Evolutionary conservation across 2,797 vertebrate species (phyloP), one percentile per base, ranked within the genome.

Genomic region (Lagodon rhomboides): DNA sequence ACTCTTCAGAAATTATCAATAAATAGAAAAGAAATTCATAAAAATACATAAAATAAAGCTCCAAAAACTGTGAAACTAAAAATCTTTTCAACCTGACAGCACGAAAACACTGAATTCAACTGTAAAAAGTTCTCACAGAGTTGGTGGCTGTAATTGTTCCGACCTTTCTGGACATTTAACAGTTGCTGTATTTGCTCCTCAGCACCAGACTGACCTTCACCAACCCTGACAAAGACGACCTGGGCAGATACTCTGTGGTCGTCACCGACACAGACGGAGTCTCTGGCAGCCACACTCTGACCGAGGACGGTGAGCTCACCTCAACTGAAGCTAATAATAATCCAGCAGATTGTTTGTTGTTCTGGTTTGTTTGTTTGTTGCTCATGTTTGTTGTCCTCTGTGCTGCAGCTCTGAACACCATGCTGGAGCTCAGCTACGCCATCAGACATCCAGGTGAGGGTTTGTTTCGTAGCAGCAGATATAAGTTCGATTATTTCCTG

Each of bases 391-490:
- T 25, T 59, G 5, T 68, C 75, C 18, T 53, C 3, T 58, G 2
- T 15, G 62, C 74, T 53, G 27, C 88, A 99, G 98, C 98, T 60
- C 62, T 99, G 51, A 96, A 97, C 78, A 97, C 95, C 80, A 93
- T 98, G 96, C 92, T 97, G 93, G 92, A 96, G 49, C 91, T 98
- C 91, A 99, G 98, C 92, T 91, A 98, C 7, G 96, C 97, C 92
- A 98, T 99, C 91, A 97, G 92, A 88, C 96, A 99, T 82, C 98
- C 98, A 58, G 90, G 98, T 99, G 94, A 97, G 97, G 95, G 41
- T 41, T 41, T 2, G 22, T 17, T 7, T 4, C 0, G 30, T 7
- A 12, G 22, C 25, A 11, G 56, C 60, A 49, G 15, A 11, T 0
- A 2, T 61, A 27, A 4, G 16, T 22, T 11, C 10, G 17, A 17